Conservation (phyloP, 2,113 vertebrate genomes). For the Penelope pileata region DNA sequence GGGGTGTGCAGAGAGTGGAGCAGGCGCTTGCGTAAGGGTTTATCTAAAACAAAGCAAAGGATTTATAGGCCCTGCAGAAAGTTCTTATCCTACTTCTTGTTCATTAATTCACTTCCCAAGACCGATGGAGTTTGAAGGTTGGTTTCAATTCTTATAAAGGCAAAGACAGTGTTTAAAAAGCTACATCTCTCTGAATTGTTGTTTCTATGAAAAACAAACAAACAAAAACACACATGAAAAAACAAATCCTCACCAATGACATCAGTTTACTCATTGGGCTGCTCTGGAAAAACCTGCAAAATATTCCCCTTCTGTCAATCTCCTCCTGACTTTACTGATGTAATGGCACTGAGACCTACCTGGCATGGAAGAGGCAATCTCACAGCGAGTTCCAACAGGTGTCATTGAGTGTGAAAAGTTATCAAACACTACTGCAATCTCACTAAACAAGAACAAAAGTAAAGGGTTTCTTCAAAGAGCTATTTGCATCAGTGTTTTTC, state of each 20-base stretch:
- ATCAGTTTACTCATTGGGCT: neutral
- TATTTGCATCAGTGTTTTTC: neutral
- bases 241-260: neutral
- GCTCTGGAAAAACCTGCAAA: slow-evolving; percentile 21
- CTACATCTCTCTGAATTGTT: neutral
- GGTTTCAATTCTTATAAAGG: neutral
- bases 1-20: neutral
- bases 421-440: neutral
- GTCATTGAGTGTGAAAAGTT: neutral
- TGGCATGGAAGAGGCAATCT: neutral
- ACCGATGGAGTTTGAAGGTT: neutral
- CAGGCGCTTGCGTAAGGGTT: neutral
- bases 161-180: neutral
- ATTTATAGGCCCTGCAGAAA: neutral
- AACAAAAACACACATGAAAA: neutral
- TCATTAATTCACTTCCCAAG: neutral
- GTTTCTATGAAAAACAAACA: neutral
- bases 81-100: neutral
- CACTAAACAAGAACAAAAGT: neutral
- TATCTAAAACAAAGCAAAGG: neutral
- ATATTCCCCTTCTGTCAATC: neutral
- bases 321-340: neutral
- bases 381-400: slow-evolving; percentile 6
- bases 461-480: neutral
- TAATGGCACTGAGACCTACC: neutral